Evolutionary conservation across 1,140 invertebrate species (phyloP).

Genomic region (Pygmarrhopalites habei): DNA sequence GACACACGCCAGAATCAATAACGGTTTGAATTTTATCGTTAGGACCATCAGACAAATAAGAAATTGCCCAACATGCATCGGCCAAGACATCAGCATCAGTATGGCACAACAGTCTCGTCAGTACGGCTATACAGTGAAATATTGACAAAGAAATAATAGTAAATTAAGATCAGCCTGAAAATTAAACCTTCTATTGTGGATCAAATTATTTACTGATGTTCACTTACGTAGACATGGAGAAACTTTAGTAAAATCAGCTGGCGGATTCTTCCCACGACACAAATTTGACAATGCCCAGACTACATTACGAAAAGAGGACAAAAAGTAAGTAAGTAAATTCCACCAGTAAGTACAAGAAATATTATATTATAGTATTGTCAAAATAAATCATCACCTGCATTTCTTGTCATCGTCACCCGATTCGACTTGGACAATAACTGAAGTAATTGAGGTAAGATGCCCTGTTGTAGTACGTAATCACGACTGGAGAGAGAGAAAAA

Average conservation of each 20-base stretch:
- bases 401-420: constrained; percentile 60
- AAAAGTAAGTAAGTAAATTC: constrained; percentile 59
- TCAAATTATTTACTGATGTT: too few species aligned
- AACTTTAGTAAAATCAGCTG: constrained; percentile 84
- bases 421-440: constrained; percentile 76
- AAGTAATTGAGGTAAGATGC: constrained; percentile 78
- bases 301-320: too few species aligned
- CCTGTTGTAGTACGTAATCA: constrained; percentile 79
- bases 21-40: constrained; percentile 98
- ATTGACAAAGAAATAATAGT: too few species aligned
- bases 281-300: constrained; percentile 96
- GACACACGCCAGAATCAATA: constrained; percentile 90
- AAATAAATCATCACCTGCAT: too few species aligned
- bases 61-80: constrained; percentile 92
- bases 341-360: not conserved
- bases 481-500: too few species aligned
- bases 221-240: constrained; percentile 69
- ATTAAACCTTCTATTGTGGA: too few species aligned
- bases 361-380: not conserved
- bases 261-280: constrained; percentile 94
- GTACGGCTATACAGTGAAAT: too few species aligned
- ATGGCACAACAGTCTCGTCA: constrained; percentile 81
- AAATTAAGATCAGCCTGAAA: too few species aligned
- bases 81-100: constrained; percentile 83
- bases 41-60: constrained; percentile 91